Evolutionary conservation across 2,113 vertebrate genomes (phyloP).

Genomic region (Paracanthobrama guichenoti): DNA sequence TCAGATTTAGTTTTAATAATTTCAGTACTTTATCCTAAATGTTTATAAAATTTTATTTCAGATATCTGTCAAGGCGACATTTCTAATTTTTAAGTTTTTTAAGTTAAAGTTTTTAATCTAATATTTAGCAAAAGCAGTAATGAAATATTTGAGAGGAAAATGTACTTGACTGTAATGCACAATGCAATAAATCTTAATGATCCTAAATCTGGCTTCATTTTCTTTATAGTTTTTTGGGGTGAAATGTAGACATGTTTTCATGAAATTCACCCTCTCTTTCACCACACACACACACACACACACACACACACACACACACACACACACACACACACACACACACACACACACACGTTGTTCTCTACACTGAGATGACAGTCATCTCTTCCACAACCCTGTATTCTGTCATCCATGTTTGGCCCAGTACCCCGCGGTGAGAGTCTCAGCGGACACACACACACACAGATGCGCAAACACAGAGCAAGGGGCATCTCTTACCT

Average conservation of each 20-base stretch:
- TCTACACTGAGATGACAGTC: background rate
- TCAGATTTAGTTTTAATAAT: background rate
- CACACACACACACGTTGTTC: background rate
- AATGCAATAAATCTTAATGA: background rate
- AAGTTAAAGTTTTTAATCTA: background rate
- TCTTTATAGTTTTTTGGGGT: background rate
- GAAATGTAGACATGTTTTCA: background rate
- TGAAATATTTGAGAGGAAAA: background rate
- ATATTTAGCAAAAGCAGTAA: background rate
- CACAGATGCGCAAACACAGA: background rate
- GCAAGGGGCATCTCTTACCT: constrained; percentile 2
- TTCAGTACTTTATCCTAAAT: background rate
- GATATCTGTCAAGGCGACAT: background rate
- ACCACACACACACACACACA: background rate
- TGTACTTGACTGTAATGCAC: background rate
- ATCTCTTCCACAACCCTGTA: constrained; percentile 6
- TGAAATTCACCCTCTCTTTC: background rate
- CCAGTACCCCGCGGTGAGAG: background rate
- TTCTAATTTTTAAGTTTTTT: no score
- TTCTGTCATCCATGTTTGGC: background rate
- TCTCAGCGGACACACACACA: background rate
- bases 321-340: background rate
- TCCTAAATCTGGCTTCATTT: background rate
- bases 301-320: background rate
- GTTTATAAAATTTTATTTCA: background rate